Base-by-base conservation (phyloP, 2,113 vertebrate genomes). In the Saguinus imperator region DNA sequence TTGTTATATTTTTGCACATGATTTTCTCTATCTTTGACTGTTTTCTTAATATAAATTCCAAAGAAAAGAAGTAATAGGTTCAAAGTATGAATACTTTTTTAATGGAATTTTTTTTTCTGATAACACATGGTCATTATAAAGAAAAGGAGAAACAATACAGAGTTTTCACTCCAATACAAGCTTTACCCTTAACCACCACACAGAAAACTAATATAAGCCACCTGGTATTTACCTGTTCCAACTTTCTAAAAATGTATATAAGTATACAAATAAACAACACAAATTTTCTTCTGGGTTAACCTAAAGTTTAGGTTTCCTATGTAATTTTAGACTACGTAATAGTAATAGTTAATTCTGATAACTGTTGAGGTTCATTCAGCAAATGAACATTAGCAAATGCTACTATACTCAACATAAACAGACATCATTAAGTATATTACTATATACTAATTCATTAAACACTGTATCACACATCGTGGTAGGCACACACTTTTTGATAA, bases 31-130 rank as follows among this genome's bases (percentile, higher is more conserved):
- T 68, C 50, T 90, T 88, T 79, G 58, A 76, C 61, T 70, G 70
- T 86, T 79, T 97, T 89, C 89, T 89, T 79, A 73, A 55, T 37
- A 87, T 10, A 92, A 21, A 89, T 94, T 58, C 45, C 37, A 95
- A 93, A 95, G 61, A 84, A 91, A 79, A 90, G 16, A 68, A 86
- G 61, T 83, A 52, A 45, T 77, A 82, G 17, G 40, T 37, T 94
- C 32, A 91, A 83, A 64, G 3, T 64, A 88, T 45, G 21, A 79
- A 45, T 17, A 40, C 11, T 76, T 89, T 77, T 50, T 64, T 64
- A 29, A 61, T 66, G 55, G 37, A 32, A 48, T 66, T 55, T 40
- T 75, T 86, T 83, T 95, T 90, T 87, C 94, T 87, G 75, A 66
- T 76, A 81, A 86, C 20, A 79, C 21, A 32, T 16, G 43, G 45